Evolutionary conservation across 2,113 vertebrate species (phyloP).

Genomic region (Dolichotis patagonum): DNA sequence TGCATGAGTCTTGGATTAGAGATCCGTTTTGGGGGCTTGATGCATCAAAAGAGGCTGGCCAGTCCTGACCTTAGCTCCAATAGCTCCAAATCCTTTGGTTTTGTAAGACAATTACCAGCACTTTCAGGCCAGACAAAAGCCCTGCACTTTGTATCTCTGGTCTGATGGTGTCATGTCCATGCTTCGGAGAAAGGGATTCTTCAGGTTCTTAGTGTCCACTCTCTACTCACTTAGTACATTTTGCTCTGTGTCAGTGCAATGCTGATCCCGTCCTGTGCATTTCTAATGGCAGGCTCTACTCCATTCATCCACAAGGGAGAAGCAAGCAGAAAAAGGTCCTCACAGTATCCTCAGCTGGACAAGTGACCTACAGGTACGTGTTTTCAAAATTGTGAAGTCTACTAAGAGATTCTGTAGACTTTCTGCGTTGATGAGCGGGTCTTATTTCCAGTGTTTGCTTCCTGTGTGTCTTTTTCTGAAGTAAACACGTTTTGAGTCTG

Average conservation of each 20-base stretch:
- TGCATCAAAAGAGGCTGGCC: neutral
- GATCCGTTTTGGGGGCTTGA: too few species aligned
- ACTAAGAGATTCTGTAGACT: neutral
- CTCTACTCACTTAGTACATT: neutral
- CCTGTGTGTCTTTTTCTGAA: neutral
- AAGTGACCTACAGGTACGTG: neutral
- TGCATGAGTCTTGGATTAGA: neutral
- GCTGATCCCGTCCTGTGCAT: neutral
- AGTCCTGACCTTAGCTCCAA: neutral
- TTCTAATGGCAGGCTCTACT: neutral
- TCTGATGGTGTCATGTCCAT: too few species aligned
- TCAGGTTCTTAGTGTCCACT: neutral
- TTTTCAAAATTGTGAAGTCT: neutral
- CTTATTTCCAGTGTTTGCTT: neutral
- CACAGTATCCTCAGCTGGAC: neutral
- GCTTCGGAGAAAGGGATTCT: neutral
- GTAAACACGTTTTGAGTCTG: neutral
- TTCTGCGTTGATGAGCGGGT: neutral
- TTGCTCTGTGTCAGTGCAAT: neutral
- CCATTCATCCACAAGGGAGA: neutral
- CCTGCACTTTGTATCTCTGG: neutral
- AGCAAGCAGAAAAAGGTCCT: neutral
- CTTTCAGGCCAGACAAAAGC: neutral
- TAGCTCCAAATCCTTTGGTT: neutral
- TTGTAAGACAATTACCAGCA: neutral